A percentile compares a stretch with the other conserved stretches of the same genome.
phyloP scores from a whole-genome alignment of 2,797 vertebrate species.

The Alauda arvensis region DNA sequence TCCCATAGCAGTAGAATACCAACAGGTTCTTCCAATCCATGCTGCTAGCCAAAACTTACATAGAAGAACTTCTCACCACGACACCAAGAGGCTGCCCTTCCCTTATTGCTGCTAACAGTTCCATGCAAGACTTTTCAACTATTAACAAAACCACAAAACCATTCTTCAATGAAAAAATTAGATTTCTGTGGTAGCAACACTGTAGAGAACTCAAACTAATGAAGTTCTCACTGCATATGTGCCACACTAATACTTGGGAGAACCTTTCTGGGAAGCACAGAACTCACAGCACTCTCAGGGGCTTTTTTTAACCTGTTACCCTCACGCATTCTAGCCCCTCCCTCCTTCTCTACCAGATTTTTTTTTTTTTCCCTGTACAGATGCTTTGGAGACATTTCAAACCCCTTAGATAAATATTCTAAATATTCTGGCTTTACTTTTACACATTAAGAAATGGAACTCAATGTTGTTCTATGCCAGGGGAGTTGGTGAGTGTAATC shows the following conservation, averaged over 20 bases:
- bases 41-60: not conserved
- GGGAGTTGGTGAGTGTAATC: not conserved
- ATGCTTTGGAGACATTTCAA: constrained; percentile 13
- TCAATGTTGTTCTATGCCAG: not conserved
- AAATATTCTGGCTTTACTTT: constrained; percentile 19
- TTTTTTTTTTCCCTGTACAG: not conserved
- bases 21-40: not conserved
- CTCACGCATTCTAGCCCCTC: not conserved
- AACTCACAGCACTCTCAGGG: not conserved
- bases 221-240: not conserved
- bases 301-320: not conserved
- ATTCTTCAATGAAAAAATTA: not conserved
- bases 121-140: not conserved
- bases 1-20: not conserved
- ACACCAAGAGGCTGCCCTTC: not conserved
- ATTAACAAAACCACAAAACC: not conserved
- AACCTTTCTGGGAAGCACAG: not conserved
- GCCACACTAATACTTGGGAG: not conserved
- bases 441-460: not conserved
- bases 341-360: not conserved
- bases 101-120: not conserved
- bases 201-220: not conserved
- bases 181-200: not conserved
- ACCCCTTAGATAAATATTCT: not conserved
- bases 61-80: not conserved